These are phyloP conservation scores for Stylophora pistillata DNA, from an alignment of 64 coral and sea anemone genomes.

Conservation along the genomic window DNA sequence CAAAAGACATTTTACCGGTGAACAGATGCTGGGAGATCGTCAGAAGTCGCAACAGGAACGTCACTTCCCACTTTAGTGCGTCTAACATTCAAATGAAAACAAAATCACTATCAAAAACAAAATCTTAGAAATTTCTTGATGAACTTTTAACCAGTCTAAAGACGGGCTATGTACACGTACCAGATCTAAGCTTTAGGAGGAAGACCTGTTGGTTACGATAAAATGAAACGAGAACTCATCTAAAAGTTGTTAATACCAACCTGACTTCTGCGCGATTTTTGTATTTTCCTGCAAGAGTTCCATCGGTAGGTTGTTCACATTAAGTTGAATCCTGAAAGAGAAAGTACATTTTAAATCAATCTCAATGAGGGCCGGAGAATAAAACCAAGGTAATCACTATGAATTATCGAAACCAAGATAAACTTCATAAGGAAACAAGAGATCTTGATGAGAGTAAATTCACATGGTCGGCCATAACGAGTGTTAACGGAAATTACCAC, in stretches of 20 bases:
- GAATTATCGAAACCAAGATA: too few species aligned
- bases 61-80: slow-evolving; percentile 88
- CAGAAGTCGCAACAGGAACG: slow-evolving; percentile 63
- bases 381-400: too few species aligned
- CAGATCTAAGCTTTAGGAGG: too few species aligned
- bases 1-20: slow-evolving; percentile 40
- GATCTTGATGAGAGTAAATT: too few species aligned
- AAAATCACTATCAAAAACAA: not conserved
- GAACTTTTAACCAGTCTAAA: too few species aligned
- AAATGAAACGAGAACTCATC: not conserved
- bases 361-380: too few species aligned
- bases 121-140: too few species aligned
- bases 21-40: slow-evolving; percentile 74
- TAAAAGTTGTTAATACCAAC: not conserved
- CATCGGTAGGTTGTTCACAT: slow-evolving; percentile 45
- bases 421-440: too few species aligned
- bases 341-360: not conserved
- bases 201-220: too few species aligned
- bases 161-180: too few species aligned
- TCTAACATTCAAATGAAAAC: not conserved
- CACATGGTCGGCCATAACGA: too few species aligned
- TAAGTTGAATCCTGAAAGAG: slow-evolving; percentile 58
- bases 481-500: too few species aligned
- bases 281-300: slow-evolving; percentile 71
- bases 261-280: slow-evolving; percentile 86